phyloP scores from a whole-genome alignment of 2,797 vertebrate genomes.

The Halcyon badia region DNA sequence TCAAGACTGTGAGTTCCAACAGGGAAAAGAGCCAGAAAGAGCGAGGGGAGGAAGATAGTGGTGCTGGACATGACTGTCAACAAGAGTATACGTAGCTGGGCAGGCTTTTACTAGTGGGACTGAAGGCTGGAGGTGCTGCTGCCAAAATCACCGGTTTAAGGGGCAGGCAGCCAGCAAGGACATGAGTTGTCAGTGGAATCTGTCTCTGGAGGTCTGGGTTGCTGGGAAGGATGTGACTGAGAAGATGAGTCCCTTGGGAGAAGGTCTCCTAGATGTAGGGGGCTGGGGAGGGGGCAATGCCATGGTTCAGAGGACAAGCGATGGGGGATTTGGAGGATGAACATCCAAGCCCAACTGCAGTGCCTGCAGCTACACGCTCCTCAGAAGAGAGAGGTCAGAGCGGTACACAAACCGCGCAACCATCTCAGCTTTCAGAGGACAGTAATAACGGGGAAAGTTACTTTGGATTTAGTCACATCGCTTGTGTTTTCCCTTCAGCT shows the following conservation, averaged over 20 bases:
- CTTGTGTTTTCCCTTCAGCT: neutral
- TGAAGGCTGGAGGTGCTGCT: neutral
- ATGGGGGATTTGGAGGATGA: neutral
- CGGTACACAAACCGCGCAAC: neutral
- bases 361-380: fast-evolving
- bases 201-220: neutral
- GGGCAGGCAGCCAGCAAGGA: neutral
- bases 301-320: neutral
- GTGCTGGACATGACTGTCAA: neutral
- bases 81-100: fast-evolving
- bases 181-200: neutral
- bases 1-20: neutral
- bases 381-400: neutral
- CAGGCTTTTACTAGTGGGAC: neutral
- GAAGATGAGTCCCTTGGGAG: neutral
- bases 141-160: neutral
- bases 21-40: neutral
- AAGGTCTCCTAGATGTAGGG: neutral
- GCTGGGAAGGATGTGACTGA: neutral
- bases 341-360: neutral
- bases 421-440: neutral
- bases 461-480: fast-evolving
- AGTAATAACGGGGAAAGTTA: neutral
- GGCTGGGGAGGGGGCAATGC: neutral
- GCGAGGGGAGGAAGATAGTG: neutral